Evolutionary conservation across 2,113 vertebrate genomes (phyloP), one percentile per base, ranked within the genome.

Genomic region (Porphyrio hochstetteri): DNA sequence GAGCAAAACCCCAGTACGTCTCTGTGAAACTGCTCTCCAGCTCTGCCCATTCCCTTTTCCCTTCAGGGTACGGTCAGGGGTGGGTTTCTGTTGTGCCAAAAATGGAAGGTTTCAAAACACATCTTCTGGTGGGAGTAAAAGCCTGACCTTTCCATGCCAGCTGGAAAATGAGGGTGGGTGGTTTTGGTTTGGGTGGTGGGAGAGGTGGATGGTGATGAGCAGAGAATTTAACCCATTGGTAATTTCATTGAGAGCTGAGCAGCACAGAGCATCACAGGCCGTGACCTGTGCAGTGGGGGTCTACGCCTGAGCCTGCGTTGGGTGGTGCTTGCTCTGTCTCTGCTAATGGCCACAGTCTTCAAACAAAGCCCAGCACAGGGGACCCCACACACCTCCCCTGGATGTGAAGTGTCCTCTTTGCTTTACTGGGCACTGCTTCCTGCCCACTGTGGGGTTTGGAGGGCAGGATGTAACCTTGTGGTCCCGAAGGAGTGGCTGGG

Each of bases 381-480:
- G 25, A 63, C 8, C 6, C 18, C 42, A 31, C 8, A 1, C 1
- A 15, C 35, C 38, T 42, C 7, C 40, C 52, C 27, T 0, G 1
- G 69, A 2, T 44, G 50, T 17, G 35, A n/a, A 15, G 35, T 2
- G 23, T 19, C 31, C 65, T 20, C 7, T 7, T 25, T 15, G 21
- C 50, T 35, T 33, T 7, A 35, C 46, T 17, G 21, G 16, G 59
- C 16, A 53, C 67, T 4, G 0, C 38, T 10, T 14, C 21, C 13
- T 65, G 16, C 61, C 48, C 5, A 0, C 17, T 6, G n/a, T 1
- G 15, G 60, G 28, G 4, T 14, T 11, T 23, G 40, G 38, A 23
- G 35, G 13, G 36, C 5, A 27, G 21, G 35, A 20, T 36, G 36
- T 0, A 2, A 20, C 38, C 50, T 35, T 0, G 1, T 10, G 35